Evolutionary conservation across 2,797 vertebrate genomes (phyloP), one percentile per base, ranked within the genome.

Genomic region (Podargus strigoides): DNA sequence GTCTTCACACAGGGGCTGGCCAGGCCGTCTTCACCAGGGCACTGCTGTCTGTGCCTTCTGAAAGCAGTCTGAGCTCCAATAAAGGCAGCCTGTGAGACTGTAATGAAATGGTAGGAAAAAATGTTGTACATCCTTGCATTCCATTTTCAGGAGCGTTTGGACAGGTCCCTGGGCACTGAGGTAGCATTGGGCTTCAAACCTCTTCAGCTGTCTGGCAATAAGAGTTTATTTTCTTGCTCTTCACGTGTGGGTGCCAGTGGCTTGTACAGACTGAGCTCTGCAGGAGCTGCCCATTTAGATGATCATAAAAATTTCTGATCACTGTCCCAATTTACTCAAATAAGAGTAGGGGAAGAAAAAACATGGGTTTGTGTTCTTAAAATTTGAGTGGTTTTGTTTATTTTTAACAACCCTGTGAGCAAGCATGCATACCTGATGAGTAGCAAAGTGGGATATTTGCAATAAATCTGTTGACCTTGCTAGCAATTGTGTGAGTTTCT

Each of bases 341-440:
- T 68, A 42, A 70, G 36, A 82, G 21, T 39, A 52, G 19, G 18
- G 52, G 15, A 88, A 59, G 10, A 2, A 34, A 22, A 66, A 55
- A 60, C 28, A 30, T 17, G 23, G 6, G 50, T 52, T 24, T 68
- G 12, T 66, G 42, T 49, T 70, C 41, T 66, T 77, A 74, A 87
- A 49, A 58, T 78, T 49, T 53, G 60, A 4, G 42, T 74, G 8
- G 41, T 50, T 79, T 69, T 37, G 12, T 77, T 90, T 89, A 69
- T 87, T 90, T 92, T 92, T 85, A 64, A 26, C 77, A 66, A 11
- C 23, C 37, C 63, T 88, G 80, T 84, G 77, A 88, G 53, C 28
- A 69, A 73, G n/a, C 36, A 3, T 63, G 62, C 7, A 4, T 68
- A 17, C 55, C 68, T 60, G 41, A 37, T 41, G 60, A 34, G 19